Conservation (phyloP, 2,888 invertebrate species). For the Micoletzkya japonica region DNA sequence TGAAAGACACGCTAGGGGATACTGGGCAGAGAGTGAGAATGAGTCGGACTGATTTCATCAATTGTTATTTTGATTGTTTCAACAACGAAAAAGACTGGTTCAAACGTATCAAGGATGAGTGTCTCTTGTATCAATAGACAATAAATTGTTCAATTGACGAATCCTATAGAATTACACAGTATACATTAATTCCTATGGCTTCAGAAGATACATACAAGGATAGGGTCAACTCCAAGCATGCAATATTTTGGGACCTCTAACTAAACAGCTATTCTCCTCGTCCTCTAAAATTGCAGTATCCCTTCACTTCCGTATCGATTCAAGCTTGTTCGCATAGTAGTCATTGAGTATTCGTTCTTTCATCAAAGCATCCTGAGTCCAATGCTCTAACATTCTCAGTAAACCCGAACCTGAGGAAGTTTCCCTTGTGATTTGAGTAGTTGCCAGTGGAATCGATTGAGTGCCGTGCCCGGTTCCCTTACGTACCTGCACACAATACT, state of each 20-base stretch:
- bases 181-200: too few relatives aligned
- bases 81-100: slow-evolving; percentile 15
- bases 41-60: slow-evolving; percentile 11
- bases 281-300: too few relatives aligned
- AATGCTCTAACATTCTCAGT: neutral
- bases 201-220: too few relatives aligned
- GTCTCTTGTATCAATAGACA: slow-evolving; percentile 1
- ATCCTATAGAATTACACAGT: too few relatives aligned
- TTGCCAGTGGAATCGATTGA: slow-evolving; percentile 26
- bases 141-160: too few relatives aligned
- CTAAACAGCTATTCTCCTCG: too few relatives aligned
- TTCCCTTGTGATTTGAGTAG: slow-evolving; percentile 22
- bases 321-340: slow-evolving; percentile 15
- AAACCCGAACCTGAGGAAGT: slow-evolving; percentile 6
- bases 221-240: too few relatives aligned
- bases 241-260: too few relatives aligned
- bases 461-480: slow-evolving; percentile 9
- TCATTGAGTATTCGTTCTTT: slow-evolving; percentile 18
- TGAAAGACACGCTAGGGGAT: slow-evolving; percentile 6
- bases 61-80: slow-evolving; percentile 15
- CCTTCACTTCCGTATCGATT: too few relatives aligned
- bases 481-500: slow-evolving; percentile 11
- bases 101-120: neutral
- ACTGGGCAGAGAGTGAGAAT: slow-evolving; percentile 15
- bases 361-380: slow-evolving; percentile 12